phyloP scores from a whole-genome alignment of 30 jellyfish, hydroid and myxozoan genomes.

The Rhopilema esculentum region DNA sequence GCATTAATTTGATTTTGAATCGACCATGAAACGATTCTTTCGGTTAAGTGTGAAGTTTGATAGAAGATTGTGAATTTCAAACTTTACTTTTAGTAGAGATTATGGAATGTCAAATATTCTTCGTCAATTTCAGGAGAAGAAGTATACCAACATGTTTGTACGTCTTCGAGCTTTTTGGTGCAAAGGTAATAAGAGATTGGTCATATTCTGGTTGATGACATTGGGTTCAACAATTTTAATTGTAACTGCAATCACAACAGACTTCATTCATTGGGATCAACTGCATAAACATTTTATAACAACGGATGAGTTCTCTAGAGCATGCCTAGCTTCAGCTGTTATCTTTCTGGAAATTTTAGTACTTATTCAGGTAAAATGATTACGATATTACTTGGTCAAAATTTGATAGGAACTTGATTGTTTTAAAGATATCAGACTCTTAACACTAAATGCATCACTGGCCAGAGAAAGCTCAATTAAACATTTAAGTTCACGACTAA shows the following conservation, averaged over 20 bases:
- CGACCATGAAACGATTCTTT: neutral
- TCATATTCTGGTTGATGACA: conserved; percentile 35
- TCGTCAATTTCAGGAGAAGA: conserved; percentile 32
- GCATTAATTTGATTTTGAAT: neutral
- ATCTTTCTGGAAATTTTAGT: conserved; percentile 33
- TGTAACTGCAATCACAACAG: conserved; percentile 48
- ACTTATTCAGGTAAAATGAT: conserved; percentile 55
- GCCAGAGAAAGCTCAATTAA: too few relatives aligned
- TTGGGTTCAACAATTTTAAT: conserved; percentile 19
- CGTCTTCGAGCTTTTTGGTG: conserved; percentile 26
- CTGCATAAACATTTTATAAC: conserved; percentile 18
- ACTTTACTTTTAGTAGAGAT: neutral
- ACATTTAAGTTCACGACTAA: too few relatives aligned
- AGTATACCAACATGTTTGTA: conserved; percentile 36
- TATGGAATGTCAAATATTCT: neutral
- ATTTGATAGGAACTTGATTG: too few relatives aligned
- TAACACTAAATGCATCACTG: too few relatives aligned
- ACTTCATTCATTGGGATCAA: conserved; percentile 51
- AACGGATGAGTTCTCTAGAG: conserved; percentile 55
- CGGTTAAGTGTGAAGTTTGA: neutral
- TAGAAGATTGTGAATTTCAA: neutral
- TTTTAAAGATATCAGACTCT: too few relatives aligned
- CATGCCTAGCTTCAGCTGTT: conserved; percentile 54
- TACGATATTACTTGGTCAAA: too few relatives aligned
- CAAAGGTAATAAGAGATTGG: conserved; percentile 24